Evolutionary conservation across 37 sponge, comb jelly and placozoan species (phyloP).

Genomic region (Halisarca cf. caerulea): DNA sequence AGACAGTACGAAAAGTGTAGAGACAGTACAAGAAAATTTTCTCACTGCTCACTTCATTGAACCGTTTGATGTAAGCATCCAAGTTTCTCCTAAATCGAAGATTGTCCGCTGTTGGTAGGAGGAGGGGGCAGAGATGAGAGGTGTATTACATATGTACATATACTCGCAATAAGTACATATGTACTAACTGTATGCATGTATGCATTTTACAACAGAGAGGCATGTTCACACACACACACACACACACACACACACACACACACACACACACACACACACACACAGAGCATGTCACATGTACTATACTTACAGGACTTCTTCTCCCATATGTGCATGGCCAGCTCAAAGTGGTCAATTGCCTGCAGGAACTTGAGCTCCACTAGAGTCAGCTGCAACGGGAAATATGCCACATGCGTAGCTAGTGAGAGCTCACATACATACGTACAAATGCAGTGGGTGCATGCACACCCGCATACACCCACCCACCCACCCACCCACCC

Average conservation of each 20-base stretch:
- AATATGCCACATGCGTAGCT: too few relatives aligned
- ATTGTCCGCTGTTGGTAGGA: background rate
- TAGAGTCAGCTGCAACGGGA: slow-evolving; percentile 59
- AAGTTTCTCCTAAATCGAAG: slow-evolving; percentile 56
- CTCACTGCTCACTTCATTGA: slow-evolving; percentile 76
- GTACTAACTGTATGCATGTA: background rate
- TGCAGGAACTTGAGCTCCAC: slow-evolving; percentile 72
- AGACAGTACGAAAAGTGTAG: too few relatives aligned
- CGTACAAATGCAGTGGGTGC: too few relatives aligned
- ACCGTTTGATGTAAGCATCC: slow-evolving; percentile 78
- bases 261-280: too few relatives aligned
- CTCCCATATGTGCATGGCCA: slow-evolving; percentile 74
- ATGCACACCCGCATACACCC: too few relatives aligned
- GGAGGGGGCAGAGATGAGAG: background rate
- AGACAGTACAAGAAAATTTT: too few relatives aligned
- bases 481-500: too few relatives aligned
- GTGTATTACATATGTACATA: background rate
- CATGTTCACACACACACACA: background rate
- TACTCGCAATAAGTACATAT: slow-evolving; percentile 21
- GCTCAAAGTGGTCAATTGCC: slow-evolving; percentile 59
- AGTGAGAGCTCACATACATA: too few relatives aligned
- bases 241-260: slow-evolving; percentile 24
- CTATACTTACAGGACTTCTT: slow-evolving; percentile 23
- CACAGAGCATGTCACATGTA: background rate
- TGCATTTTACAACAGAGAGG: background rate